Evolutionary conservation across 2,113 vertebrate genomes (phyloP), one percentile per base, ranked within the genome.

Genomic region (Gallinago media): DNA sequence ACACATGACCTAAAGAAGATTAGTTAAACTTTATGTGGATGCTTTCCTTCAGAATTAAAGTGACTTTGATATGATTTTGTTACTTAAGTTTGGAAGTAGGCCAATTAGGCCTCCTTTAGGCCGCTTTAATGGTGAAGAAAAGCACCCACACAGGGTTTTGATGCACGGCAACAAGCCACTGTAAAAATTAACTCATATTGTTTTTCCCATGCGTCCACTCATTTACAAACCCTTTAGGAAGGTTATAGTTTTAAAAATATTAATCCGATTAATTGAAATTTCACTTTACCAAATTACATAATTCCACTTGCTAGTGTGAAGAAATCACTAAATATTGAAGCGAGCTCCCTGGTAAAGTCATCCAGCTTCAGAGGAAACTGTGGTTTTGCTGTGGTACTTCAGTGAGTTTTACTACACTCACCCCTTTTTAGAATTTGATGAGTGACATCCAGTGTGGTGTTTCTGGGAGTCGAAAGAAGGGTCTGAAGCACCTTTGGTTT

Each of bases 61-160:
- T 56, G 52, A 87, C 91, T 94, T 85, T 75, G 95, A 94, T 82
- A 49, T 17, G n/a, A 92, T 95, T 96, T 89, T 5, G 2, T 79
- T 85, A 82, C 56, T 92, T 68, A 68, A 75, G 52, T 91, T 94
- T 87, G 61, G 56, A 95, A 88, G 42, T 38, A 38, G 38, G 38
- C 38, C 38, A 38, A 38, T 38, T 38, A 38, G 38, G 38, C 38
- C 38, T 38, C 11, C 38, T 38, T 38, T 38, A 38, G 38, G 38
- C 38, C 38, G 38, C 12, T 89, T 63, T 8, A 89, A 85, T 27
- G 15, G 73, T 88, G 66, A 95, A 89, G 44, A 77, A 86, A 80
- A 92, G 68, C 75, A 70, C 46, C 63, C 67, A 77, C 74, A 47
- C 7, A 4, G 61, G 76, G 23, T 71, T 89, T 47, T 49, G 36